phyloP scores from a whole-genome alignment of 2,888 invertebrate species.

The Plebejus melissa region DNA sequence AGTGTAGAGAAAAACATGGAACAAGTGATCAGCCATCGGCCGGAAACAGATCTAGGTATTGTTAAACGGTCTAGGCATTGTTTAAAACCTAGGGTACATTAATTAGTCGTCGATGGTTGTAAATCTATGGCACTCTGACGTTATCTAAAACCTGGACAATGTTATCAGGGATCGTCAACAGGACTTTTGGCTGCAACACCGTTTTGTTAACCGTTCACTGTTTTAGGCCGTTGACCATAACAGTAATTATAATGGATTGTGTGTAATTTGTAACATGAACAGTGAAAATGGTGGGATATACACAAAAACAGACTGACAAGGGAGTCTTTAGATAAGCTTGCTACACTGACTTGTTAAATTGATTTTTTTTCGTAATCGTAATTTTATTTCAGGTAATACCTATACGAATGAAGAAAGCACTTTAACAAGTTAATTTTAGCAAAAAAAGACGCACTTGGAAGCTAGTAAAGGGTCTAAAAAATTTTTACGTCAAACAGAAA shows the following conservation, averaged over 20 bases:
- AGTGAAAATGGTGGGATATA: background rate
- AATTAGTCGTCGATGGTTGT: constrained; percentile 22
- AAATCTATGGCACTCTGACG: constrained; percentile 11
- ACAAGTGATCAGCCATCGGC: background rate
- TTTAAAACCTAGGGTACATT: constrained; percentile 8
- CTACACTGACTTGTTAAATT: too few species aligned
- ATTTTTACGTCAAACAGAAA: background rate
- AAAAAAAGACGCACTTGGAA: background rate
- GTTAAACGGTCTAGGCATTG: constrained; percentile 6
- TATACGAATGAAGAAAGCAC: too few species aligned
- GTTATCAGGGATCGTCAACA: constrained; percentile 23
- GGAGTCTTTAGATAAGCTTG: background rate
- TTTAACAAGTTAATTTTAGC: too few species aligned
- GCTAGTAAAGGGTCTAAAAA: background rate
- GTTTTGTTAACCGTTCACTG: constrained; percentile 2
- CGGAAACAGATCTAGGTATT: constrained; percentile 8
- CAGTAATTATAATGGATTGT: constrained; percentile 3
- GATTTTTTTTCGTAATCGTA: too few species aligned
- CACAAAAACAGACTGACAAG: background rate
- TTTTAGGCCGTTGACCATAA: constrained; percentile 23
- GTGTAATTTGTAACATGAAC: background rate
- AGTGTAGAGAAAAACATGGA: too few species aligned
- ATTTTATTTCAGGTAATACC: too few species aligned
- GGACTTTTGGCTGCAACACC: constrained; percentile 10
- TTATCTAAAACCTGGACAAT: constrained; percentile 6